phyloP scores from a whole-genome alignment of 2,113 vertebrate species.

The Rhinogobius similis region DNA sequence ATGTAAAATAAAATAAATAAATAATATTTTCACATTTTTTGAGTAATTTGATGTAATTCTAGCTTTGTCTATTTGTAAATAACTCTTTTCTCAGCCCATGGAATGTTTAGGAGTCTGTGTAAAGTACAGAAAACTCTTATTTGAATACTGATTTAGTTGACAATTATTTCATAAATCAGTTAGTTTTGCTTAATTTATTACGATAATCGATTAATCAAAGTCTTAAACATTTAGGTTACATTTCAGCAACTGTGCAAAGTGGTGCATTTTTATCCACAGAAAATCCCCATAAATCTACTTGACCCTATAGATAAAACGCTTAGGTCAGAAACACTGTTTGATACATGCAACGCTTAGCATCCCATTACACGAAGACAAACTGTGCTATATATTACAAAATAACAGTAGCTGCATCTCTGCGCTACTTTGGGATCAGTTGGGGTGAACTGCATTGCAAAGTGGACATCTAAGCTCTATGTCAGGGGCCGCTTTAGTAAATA shows the following conservation, averaged over 20 bases:
- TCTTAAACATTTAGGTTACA: background rate
- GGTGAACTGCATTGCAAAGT: conserved; percentile 49
- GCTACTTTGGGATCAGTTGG: conserved; percentile 36
- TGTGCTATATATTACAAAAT: background rate
- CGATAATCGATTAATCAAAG: no score
- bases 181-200: no score
- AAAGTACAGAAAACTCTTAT: no score
- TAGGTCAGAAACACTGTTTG: background rate
- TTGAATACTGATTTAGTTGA: no score
- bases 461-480: conserved; percentile 32
- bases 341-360: background rate
- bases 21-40: no score
- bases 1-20: no score
- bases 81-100: no score
- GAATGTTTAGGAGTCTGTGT: no score
- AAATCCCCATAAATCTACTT: background rate
- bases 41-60: no score
- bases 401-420: conserved; percentile 17
- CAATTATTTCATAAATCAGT: no score
- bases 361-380: background rate
- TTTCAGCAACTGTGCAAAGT: background rate
- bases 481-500: conserved; percentile 55
- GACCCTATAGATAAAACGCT: conserved; percentile 1
- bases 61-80: no score
- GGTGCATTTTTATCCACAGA: background rate